Percentiles rank a stretch among this genome's conserved stretches.
These are phyloP conservation scores for Platycheirus rosarum DNA, from an alignment of 2,888 invertebrate genomes.

Conservation along the genomic window DNA sequence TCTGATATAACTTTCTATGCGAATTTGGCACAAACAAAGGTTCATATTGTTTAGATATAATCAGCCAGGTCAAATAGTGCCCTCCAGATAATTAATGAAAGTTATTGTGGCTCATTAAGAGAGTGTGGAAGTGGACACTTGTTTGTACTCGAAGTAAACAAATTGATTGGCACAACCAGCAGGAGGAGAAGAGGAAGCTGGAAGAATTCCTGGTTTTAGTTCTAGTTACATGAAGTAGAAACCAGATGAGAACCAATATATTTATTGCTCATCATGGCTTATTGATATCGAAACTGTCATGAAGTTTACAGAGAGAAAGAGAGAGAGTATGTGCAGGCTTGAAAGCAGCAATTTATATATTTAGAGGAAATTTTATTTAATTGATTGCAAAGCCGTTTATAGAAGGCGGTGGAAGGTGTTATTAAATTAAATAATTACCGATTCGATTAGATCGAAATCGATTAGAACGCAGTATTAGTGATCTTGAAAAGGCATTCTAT, in stretches of 20 bases:
- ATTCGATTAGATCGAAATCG: conserved; percentile 13
- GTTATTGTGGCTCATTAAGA: conserved; percentile 3
- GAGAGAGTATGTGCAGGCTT: conserved; percentile 11
- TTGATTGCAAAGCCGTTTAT: conserved; percentile 26
- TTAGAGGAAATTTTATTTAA: conserved; percentile 27
- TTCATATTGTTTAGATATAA: neutral
- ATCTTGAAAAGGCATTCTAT: conserved; percentile 11
- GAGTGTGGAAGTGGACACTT: conserved; percentile 1
- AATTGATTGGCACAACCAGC: conserved; percentile 24
- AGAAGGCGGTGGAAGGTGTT: conserved; percentile 7
- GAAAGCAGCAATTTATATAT: conserved; percentile 13
- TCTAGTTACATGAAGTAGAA: conserved; percentile 32
- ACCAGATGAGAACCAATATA: conserved; percentile 28
- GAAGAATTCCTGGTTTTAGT: conserved; percentile 15
- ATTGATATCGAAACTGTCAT: conserved; percentile 6
- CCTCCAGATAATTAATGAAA: conserved; percentile 28
- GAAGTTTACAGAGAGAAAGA: too few relatives aligned
- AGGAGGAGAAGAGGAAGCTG: neutral
- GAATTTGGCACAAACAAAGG: neutral
- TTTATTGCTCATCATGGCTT: conserved; percentile 10
- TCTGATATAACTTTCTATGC: neutral
- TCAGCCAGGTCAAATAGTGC: conserved; percentile 24
- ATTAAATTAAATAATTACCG: conserved; percentile 51
- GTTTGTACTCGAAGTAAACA: neutral
- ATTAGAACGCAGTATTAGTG: conserved; percentile 22